Conservation (phyloP, 2,113 vertebrate genomes). For the Hippocampus comes region DNA sequence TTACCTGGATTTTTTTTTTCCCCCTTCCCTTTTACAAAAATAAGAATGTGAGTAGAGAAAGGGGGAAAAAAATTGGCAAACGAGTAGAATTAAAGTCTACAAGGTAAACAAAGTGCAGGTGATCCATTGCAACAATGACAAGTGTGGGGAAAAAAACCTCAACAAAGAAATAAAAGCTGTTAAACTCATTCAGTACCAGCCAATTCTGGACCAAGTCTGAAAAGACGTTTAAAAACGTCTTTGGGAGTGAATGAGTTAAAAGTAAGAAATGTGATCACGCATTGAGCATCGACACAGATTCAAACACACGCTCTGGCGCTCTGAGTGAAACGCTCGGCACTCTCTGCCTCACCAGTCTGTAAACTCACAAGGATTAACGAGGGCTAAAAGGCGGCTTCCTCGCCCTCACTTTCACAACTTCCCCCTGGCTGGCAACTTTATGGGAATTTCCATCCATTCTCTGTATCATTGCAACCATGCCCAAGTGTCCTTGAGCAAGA, state of each 20-base stretch:
- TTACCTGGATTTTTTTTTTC: background rate
- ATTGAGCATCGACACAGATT: slow-evolving; percentile 7
- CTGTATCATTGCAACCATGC: too few species aligned
- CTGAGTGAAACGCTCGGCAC: slow-evolving; percentile 9
- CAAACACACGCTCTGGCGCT: slow-evolving; percentile 8
- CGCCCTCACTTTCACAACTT: slow-evolving; percentile 14
- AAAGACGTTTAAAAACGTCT: too few species aligned
- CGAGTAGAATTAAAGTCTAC: background rate
- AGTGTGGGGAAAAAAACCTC: background rate
- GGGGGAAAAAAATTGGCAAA: background rate
- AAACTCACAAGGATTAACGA: slow-evolving; percentile 29
- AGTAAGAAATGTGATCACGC: background rate
- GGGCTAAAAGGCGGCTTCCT: slow-evolving; percentile 32
- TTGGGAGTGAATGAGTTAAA: too few species aligned
- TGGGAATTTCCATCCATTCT: background rate
- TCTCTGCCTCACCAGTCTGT: slow-evolving; percentile 5
- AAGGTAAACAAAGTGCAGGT: background rate
- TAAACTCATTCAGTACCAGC: too few species aligned
- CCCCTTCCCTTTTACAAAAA: background rate
- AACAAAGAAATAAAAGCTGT: background rate
- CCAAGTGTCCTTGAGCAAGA: too few species aligned
- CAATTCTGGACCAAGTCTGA: too few species aligned
- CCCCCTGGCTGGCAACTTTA: slow-evolving; percentile 5
- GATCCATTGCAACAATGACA: slow-evolving; percentile 17
- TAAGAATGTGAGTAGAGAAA: background rate